A percentile compares a stretch with the other conserved stretches of the same genome.
Conservation (phyloP, 2,888 invertebrate genomes). For the Cosmia trapezina region DNA sequence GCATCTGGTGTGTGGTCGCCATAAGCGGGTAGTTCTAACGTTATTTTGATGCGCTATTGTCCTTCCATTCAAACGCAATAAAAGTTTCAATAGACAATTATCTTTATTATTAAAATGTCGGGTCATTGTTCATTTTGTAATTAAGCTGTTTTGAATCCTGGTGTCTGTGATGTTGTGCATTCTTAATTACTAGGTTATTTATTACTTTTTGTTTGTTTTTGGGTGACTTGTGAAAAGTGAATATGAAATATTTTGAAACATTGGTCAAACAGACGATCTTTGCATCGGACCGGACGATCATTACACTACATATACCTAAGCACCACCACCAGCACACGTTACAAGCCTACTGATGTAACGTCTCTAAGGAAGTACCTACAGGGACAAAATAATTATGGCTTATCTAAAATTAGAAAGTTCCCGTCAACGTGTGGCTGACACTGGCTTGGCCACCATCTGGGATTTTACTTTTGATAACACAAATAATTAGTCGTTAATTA, state of each 20-base stretch:
- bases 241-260: too few relatives aligned
- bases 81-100: slow-evolving; percentile 60
- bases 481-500: too few relatives aligned
- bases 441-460: too few relatives aligned
- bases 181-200: slow-evolving; percentile 33
- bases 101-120: slow-evolving; percentile 37
- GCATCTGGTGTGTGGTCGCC: slow-evolving; percentile 59
- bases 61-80: slow-evolving; percentile 56
- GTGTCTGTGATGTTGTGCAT: slow-evolving; percentile 27
- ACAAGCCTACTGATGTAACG: too few relatives aligned
- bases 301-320: background rate
- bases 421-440: background rate
- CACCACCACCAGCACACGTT: too few relatives aligned
- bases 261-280: too few relatives aligned
- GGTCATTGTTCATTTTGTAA: slow-evolving; percentile 49
- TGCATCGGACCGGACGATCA: background rate
- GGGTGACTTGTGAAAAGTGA: background rate
- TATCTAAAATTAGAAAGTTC: slow-evolving; percentile 23
- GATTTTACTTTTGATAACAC: too few relatives aligned
- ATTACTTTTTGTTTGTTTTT: slow-evolving; percentile 22
- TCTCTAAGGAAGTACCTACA: background rate
- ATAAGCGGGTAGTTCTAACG: slow-evolving; percentile 54
- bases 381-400: background rate
- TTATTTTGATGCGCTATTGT: slow-evolving; percentile 70
- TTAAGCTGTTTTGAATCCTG: slow-evolving; percentile 24